Evolutionary conservation across 2,797 vertebrate species (phyloP).

Genomic region (Borostomias antarcticus): DNA sequence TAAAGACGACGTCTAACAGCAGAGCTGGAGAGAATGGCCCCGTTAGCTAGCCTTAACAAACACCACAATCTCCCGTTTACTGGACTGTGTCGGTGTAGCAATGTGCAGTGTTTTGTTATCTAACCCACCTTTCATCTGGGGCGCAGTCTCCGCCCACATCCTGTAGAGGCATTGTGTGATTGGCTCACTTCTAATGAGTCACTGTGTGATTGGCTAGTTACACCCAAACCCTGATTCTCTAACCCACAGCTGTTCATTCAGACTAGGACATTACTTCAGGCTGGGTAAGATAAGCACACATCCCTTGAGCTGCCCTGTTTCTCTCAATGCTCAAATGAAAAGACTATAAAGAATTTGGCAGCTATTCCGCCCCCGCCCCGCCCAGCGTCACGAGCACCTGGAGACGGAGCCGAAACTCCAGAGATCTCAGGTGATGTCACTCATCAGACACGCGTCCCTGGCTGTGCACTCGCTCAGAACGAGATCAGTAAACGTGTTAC

Average conservation of each 20-base stretch:
- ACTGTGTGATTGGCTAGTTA: too few relatives aligned
- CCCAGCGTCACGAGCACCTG: background rate
- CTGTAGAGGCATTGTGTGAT: background rate
- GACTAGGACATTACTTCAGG: background rate
- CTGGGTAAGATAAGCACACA: background rate
- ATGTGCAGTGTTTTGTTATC: background rate
- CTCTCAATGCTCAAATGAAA: background rate
- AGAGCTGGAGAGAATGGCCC: background rate
- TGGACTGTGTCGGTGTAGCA: background rate
- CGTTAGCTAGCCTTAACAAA: background rate
- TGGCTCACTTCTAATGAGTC: background rate
- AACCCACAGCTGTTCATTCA: background rate
- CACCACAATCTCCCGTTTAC: background rate
- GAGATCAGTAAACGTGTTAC: background rate
- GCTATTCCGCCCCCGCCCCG: background rate
- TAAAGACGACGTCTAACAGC: background rate
- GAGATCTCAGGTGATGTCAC: slow-evolving; percentile 25
- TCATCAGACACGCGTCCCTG: background rate
- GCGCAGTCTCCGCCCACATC: background rate
- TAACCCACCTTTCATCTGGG: background rate
- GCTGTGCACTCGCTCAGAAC: background rate
- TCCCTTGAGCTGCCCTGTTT: background rate
- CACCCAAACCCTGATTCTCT: too few relatives aligned
- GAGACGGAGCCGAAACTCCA: slow-evolving; percentile 13
- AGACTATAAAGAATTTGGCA: background rate